Conservation (phyloP, 2,113 vertebrate species). For the Canis aureus region DNA sequence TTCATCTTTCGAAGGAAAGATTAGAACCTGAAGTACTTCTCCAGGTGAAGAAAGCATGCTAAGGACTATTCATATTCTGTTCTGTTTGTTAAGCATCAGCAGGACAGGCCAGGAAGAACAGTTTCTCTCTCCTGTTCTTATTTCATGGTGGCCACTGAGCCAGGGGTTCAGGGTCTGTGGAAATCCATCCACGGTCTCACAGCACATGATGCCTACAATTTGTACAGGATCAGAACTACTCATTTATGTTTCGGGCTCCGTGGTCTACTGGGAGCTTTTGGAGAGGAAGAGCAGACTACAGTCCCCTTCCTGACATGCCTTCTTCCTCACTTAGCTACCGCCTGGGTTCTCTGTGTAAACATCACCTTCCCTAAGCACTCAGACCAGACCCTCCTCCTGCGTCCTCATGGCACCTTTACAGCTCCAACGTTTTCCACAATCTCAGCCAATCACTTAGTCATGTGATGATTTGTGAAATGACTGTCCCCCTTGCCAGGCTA, state of each 20-base stretch:
- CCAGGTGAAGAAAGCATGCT: background rate
- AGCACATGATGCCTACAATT: background rate
- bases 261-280: background rate
- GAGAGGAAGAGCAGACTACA: background rate
- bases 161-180: background rate
- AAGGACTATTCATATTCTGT: background rate
- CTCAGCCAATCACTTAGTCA: background rate
- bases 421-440: background rate
- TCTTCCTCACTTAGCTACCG: background rate
- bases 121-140: background rate
- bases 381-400: background rate
- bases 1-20: slow-evolving; percentile 67
- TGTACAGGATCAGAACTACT: background rate
- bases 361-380: background rate
- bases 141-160: background rate
- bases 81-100: background rate
- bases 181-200: background rate
- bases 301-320: background rate
- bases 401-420: background rate
- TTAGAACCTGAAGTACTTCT: slow-evolving; percentile 54
- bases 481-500: background rate
- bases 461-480: background rate
- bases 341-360: background rate
- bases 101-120: background rate
- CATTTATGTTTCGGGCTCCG: background rate